Evolutionary conservation across 2,113 vertebrate species (phyloP).

Genomic region (Leptosomus discolor): DNA sequence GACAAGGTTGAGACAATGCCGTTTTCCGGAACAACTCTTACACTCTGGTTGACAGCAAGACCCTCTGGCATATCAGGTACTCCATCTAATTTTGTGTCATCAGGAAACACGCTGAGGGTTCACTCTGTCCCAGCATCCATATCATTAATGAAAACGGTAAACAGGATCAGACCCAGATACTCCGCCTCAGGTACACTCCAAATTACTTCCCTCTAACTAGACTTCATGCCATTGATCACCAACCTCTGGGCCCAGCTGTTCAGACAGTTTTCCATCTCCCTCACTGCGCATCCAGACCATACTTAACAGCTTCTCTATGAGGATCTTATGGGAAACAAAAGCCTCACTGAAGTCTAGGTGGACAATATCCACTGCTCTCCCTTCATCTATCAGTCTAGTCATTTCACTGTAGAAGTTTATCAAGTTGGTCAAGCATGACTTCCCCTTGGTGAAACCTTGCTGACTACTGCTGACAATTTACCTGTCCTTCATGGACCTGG

Average conservation of each 20-base stretch:
- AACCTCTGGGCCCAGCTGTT: neutral
- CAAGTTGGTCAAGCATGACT: neutral
- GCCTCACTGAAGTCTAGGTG: neutral
- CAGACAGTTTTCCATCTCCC: neutral
- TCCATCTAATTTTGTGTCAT: neutral
- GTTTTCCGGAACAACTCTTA: too few relatives aligned
- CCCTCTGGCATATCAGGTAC: neutral
- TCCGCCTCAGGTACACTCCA: accelerated
- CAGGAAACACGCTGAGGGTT: neutral
- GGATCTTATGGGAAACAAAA: neutral
- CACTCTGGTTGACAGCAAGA: neutral
- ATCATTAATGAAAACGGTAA: neutral
- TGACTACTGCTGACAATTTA: neutral
- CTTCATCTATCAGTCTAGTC: neutral
- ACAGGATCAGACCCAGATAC: neutral
- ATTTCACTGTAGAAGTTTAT: neutral
- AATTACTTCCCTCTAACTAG: neutral
- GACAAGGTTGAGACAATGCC: too few relatives aligned
- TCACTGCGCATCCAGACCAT: neutral
- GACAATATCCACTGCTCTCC: neutral
- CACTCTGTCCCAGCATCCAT: neutral
- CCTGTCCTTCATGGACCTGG: neutral
- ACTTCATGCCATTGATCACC: neutral
- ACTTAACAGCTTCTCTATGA: neutral
- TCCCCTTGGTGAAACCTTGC: accelerated